Evolutionary conservation across 2,113 vertebrate genomes (phyloP).

Genomic region (Camelus bactrianus): DNA sequence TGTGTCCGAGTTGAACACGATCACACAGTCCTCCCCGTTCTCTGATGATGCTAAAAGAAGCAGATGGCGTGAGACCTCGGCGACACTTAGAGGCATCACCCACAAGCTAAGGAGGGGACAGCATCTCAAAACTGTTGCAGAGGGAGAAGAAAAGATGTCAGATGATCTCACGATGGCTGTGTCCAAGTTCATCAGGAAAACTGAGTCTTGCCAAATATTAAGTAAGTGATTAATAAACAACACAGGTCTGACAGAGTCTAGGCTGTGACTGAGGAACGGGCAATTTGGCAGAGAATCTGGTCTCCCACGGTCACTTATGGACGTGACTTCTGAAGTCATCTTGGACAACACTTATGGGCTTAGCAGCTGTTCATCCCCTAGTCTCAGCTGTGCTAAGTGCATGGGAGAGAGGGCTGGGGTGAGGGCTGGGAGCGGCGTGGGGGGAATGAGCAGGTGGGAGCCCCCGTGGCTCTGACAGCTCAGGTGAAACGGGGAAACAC

Average conservation of each 20-base stretch:
- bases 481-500: too few relatives aligned
- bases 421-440: too few relatives aligned
- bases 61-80: neutral
- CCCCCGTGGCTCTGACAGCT: too few relatives aligned
- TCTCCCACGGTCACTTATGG: neutral
- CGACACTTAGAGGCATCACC: too few relatives aligned
- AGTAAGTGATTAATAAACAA: neutral
- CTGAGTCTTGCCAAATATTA: neutral
- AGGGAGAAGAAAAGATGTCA: neutral
- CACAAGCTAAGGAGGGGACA: too few relatives aligned
- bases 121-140: neutral
- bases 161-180: neutral
- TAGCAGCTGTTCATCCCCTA: neutral
- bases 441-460: too few relatives aligned
- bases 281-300: neutral
- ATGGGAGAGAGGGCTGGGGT: too few relatives aligned
- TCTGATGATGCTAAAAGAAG: neutral
- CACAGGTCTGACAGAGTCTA: neutral
- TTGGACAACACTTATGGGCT: neutral
- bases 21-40: neutral
- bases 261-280: neutral
- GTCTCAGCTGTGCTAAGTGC: too few relatives aligned
- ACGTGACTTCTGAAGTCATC: conserved; percentile 19
- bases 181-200: neutral
- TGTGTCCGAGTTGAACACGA: neutral